These are phyloP conservation scores for Mus minutoides DNA, from an alignment of 2,797 vertebrate genomes.

Conservation along the genomic window DNA sequence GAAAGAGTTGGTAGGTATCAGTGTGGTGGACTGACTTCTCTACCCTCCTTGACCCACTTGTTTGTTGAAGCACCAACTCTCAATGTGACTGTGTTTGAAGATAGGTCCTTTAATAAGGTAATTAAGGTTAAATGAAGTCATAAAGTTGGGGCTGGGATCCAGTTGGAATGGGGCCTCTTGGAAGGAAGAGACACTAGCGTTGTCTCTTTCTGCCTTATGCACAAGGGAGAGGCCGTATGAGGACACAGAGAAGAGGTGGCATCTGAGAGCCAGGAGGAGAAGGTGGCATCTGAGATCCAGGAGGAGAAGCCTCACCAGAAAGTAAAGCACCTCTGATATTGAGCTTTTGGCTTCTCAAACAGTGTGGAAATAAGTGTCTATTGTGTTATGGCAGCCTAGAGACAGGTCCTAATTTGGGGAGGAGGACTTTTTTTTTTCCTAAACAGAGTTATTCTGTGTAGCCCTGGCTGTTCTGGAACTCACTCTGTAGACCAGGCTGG, in stretches of 20 bases:
- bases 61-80: background rate
- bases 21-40: background rate
- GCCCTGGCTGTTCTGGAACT: background rate
- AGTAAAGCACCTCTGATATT: background rate
- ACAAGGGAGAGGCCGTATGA: background rate
- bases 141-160: background rate
- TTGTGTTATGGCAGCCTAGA: background rate
- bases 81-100: background rate
- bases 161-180: background rate
- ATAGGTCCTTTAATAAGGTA: background rate
- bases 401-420: background rate
- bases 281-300: background rate
- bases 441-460: background rate
- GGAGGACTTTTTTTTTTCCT: background rate
- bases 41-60: background rate
- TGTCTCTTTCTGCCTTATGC: background rate
- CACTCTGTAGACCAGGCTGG: background rate
- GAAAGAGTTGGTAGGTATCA: background rate
- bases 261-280: background rate
- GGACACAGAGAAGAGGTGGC: background rate
- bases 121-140: constrained; percentile 41
- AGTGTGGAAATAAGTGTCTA: background rate
- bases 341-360: background rate
- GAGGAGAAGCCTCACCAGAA: background rate
- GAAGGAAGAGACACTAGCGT: background rate